phyloP scores from a whole-genome alignment of 2,888 invertebrate genomes.

The Tetropium fuscum region DNA sequence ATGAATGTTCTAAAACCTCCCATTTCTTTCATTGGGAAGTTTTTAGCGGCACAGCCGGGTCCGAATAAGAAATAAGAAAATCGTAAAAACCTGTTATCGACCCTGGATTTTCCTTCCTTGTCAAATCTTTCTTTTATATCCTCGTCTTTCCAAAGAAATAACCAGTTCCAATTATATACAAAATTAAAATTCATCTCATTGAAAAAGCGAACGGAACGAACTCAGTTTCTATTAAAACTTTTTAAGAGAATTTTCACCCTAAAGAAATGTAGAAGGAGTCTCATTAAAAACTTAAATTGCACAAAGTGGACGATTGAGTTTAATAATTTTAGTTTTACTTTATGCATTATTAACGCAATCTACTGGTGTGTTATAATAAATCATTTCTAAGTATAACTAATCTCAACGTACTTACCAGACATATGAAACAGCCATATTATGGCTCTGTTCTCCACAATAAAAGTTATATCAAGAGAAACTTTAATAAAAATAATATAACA shows the following conservation, averaged over 20 bases:
- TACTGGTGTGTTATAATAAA: neutral
- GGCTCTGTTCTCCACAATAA: too few relatives aligned
- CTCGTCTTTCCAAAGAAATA: constrained; percentile 60
- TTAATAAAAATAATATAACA: too few relatives aligned
- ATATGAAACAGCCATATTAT: too few relatives aligned
- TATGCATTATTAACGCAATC: constrained; percentile 3
- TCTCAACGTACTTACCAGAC: too few relatives aligned
- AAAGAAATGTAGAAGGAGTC: constrained; percentile 59
- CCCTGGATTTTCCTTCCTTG: constrained; percentile 37
- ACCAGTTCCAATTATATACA: constrained; percentile 65
- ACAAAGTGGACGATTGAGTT: constrained; percentile 62
- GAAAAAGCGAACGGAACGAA: constrained; percentile 65
- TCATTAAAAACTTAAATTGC: constrained; percentile 66
- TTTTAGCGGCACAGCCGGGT: constrained; percentile 34
- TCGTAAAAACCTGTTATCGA: constrained; percentile 48
- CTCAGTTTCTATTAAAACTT: constrained; percentile 65
- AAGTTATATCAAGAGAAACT: too few relatives aligned
- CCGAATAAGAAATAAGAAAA: constrained; percentile 41
- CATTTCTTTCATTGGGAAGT: constrained; percentile 34
- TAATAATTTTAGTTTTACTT: constrained; percentile 42
- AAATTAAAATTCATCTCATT: constrained; percentile 67
- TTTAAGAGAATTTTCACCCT: constrained; percentile 63
- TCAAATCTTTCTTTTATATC: constrained; percentile 51
- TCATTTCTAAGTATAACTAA: too few relatives aligned
- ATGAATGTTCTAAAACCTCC: constrained; percentile 38